Evolutionary conservation across 2,888 invertebrate genomes (phyloP), one percentile per base, ranked within the genome.

Genomic region (Leptopterna dolabrata): DNA sequence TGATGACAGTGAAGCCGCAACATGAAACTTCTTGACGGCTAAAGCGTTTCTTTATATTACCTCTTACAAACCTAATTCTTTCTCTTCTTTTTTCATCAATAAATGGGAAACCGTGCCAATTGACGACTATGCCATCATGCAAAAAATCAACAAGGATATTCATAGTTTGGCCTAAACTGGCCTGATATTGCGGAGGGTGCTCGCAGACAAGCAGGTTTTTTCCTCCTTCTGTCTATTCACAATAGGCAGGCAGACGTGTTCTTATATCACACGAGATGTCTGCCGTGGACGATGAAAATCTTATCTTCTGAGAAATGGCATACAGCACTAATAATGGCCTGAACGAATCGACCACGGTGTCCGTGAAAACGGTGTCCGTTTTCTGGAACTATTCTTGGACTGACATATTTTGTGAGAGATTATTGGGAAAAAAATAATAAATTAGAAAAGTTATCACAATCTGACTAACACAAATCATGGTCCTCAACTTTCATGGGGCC

Each of bases 1-100:
- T 43, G 78, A 43, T 43, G 78, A 78, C 78, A 78, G 41, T 78
- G 45, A 45, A 78, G 78, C 55, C 24, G 83, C 83, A 83, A 83
- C 47, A 43, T 70, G 83, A 83, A 63, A 83, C 83, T 83, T 63
- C 36, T 63, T 83, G 83, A 83, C 83, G 83, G 55, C 83, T 83
- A 70, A 83, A 83, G 41, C 83, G 83, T 41, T 70, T 43, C 71
- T 70, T 83, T 83, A 47, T 81, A n/a, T 13, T 4, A n/a, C 27
- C 55, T 27, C 29, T 81, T 55, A 51, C 81, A 81, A n/a, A 63
- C 63, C 63, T 19, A 14, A 0, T 63, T 2, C 3, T 63, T 63
- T 27, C 63, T 19, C 29, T 16, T 27, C 29, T 27, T 30, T 81
- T 81, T 81, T 81, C 16, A 24, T 19, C 24, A 16, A 19, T 45